Conservation (phyloP, 2,113 vertebrate genomes). For the Elephantulus edwardii region DNA sequence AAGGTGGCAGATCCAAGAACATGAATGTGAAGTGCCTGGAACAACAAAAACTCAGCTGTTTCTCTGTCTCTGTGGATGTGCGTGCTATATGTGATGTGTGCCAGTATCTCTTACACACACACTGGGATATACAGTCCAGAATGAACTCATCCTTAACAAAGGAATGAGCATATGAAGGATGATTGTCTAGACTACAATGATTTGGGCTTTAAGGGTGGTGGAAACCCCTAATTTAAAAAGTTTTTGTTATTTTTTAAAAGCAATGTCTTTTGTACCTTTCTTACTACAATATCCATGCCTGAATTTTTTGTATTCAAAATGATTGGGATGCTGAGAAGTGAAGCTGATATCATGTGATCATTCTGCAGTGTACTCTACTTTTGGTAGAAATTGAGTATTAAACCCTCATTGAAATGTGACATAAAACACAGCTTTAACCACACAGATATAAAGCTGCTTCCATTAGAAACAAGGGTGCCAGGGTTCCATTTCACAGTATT, state of each 20-base stretch:
- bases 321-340: conserved; percentile 37
- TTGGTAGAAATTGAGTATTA: conserved; percentile 42
- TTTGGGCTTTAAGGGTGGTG: conserved; percentile 23
- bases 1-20: conserved; percentile 55
- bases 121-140: background rate
- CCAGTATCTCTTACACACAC: background rate
- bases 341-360: conserved; percentile 35
- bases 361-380: conserved; percentile 35
- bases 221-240: background rate
- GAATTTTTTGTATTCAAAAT: conserved; percentile 41
- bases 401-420: conserved; percentile 26
- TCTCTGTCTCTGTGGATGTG: background rate
- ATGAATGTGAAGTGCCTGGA: conserved; percentile 51
- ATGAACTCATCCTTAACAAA: background rate
- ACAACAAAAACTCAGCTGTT: conserved; percentile 14
- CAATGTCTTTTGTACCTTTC: conserved; percentile 58
- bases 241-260: conserved; percentile 47
- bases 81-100: background rate
- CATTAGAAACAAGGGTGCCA: background rate
- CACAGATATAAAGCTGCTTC: background rate
- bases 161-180: background rate
- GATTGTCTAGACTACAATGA: background rate
- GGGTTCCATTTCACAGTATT: background rate
- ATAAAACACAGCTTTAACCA: conserved; percentile 11
- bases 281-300: background rate